Evolutionary conservation across 2,113 vertebrate genomes (phyloP).

Genomic region (Petromus typicus): DNA sequence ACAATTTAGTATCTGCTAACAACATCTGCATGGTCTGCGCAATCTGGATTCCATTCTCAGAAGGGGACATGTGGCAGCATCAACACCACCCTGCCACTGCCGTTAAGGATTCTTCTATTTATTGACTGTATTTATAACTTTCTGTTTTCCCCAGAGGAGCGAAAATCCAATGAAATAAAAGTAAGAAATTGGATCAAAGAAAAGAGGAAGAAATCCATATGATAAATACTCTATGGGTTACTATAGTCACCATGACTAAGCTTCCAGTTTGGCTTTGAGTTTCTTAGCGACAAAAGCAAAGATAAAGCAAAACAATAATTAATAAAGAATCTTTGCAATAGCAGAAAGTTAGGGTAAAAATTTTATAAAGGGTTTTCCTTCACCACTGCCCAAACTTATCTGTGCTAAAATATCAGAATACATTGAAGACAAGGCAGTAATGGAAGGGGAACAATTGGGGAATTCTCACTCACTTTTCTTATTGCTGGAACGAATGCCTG

Average conservation of each 20-base stretch:
- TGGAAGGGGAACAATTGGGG: background rate
- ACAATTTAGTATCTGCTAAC: slow-evolving; percentile 65
- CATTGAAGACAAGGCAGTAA: background rate
- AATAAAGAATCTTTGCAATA: background rate
- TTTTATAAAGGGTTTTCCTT: background rate
- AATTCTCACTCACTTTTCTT: background rate
- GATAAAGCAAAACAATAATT: background rate
- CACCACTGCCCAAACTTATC: background rate
- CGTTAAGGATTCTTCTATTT: slow-evolving; percentile 19
- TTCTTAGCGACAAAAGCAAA: slow-evolving; percentile 13
- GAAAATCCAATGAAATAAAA: slow-evolving; percentile 60
- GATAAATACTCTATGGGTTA: slow-evolving; percentile 12
- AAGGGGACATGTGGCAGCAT: background rate
- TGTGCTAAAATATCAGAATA: background rate
- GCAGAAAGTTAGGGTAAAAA: slow-evolving; percentile 20
- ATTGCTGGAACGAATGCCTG: background rate
- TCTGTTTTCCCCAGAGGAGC: slow-evolving; percentile 53
- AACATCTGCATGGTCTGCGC: slow-evolving; percentile 30
- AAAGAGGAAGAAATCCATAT: background rate
- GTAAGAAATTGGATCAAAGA: slow-evolving; percentile 35
- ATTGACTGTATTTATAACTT: slow-evolving; percentile 50
- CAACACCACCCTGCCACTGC: background rate
- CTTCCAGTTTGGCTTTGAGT: background rate
- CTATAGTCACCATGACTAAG: background rate
- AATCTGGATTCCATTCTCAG: slow-evolving; percentile 17